Conservation (phyloP, 2,113 vertebrate species). For the Eretmodus cyanostictus region DNA sequence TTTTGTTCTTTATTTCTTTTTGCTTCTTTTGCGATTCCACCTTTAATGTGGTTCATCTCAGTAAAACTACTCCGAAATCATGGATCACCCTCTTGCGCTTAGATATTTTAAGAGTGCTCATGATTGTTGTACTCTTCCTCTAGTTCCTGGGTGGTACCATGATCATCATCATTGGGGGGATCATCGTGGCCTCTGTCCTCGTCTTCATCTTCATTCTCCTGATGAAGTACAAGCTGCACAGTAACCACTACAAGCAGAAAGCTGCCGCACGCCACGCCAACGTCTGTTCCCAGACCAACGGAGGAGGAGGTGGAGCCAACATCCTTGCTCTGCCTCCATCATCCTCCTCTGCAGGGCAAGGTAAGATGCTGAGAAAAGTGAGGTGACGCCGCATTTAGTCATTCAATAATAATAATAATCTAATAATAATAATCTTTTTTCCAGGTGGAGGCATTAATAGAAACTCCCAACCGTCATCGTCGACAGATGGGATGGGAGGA, state of each 20-base stretch:
- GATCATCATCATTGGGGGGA: conserved; percentile 82
- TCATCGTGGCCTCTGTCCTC: conserved; percentile 80
- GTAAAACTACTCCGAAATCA: not conserved
- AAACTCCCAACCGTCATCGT: conserved; percentile 27
- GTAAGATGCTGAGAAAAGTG: not conserved
- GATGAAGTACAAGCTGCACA: conserved; percentile 83
- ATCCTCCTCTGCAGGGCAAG: conserved; percentile 49
- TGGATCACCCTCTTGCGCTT: not conserved
- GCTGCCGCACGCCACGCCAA: conserved; percentile 70
- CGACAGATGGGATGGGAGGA: conserved; percentile 43
- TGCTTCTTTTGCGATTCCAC: not conserved
- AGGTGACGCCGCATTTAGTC: too few relatives aligned
- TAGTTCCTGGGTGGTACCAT: conserved; percentile 80
- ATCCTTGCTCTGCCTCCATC: conserved; percentile 40
- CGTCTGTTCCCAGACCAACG: conserved; percentile 71
- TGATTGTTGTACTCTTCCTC: not conserved
- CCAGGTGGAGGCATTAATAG: conserved; percentile 37
- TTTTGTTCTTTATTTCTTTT: not conserved
- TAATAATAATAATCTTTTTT: not conserved
- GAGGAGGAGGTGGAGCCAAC: conserved; percentile 36
- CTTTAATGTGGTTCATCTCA: not conserved
- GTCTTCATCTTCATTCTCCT: conserved; percentile 84
- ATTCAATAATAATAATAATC: not conserved
- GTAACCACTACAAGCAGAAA: conserved; percentile 77
- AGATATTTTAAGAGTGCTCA: not conserved